These are phyloP conservation scores for Rhombomys opimus DNA, from an alignment of 2,113 vertebrate genomes.

Conservation along the genomic window DNA sequence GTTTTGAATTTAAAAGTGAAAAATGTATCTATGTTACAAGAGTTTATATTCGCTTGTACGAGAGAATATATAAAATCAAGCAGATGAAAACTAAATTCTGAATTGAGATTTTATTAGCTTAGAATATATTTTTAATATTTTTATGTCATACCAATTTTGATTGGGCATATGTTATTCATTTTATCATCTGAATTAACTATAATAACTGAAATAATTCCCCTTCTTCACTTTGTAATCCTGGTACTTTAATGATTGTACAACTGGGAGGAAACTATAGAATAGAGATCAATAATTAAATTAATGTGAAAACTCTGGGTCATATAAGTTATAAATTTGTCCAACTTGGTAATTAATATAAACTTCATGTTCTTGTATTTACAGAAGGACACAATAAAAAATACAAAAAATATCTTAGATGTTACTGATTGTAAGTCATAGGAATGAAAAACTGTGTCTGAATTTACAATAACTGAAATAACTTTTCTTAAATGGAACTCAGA, in stretches of 20 bases:
- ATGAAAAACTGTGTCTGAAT: not conserved
- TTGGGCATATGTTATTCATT: not conserved
- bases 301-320: not conserved
- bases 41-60: not conserved
- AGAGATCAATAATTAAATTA: not conserved
- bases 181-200: not conserved
- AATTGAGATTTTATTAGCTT: slow-evolving; percentile 23
- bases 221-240: not conserved
- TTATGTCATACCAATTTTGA: not conserved
- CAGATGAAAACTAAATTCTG: not conserved
- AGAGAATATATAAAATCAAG: not conserved
- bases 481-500: not conserved
- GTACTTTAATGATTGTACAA: not conserved
- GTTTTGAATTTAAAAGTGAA: not conserved
- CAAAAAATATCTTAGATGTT: not conserved
- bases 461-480: not conserved
- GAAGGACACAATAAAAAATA: not conserved
- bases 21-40: not conserved
- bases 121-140: slow-evolving; percentile 3
- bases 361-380: not conserved
- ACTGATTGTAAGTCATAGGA: not conserved
- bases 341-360: not conserved
- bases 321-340: not conserved
- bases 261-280: not conserved
- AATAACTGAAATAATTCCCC: not conserved